Evolutionary conservation across 2,113 vertebrate genomes (phyloP), one percentile per base, ranked within the genome.

Genomic region (Dasyornis broadbenti): DNA sequence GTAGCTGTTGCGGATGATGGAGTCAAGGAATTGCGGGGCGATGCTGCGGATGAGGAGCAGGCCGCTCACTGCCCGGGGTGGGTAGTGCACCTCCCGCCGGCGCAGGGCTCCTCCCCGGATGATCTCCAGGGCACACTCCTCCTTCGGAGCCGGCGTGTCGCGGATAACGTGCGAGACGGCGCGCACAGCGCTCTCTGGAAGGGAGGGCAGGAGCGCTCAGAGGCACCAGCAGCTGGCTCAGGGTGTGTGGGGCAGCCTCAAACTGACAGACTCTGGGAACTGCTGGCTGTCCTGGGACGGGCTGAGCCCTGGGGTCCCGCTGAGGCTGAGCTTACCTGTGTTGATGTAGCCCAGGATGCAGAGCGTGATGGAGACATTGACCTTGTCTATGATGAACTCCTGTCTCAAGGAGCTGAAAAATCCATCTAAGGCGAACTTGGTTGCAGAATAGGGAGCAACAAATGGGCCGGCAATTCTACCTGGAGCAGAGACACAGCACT

Each of bases 371-470:
- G 98, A 98, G 54, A 98, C 92, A 0, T 98, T 98, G 69, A 96
- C 85, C 5, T 98, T 97, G n/a, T 95, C 65, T 7, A 96, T 4
- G 37, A 77, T 45, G 45, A 98, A 33, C 45, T 98, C 98, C 0
- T 61, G 73, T 59, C 98, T 86, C 92, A 98, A 28, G 73, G 98
- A 97, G 54, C 97, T 97, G 92, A 98, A 98, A 96, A 98, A 98
- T 45, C 98, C 98, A 0, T 98, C 97, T 8, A 98, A 95, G 82
- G 98, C 98, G 5, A 98, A 98, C 79, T 98, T 98, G 53, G 97
- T 97, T 57, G 98, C 97, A 2, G 98, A 95, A 45, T 98, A 98
- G 57, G 97, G 5, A 78, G 96, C 97, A 31, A 2, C 0, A 6
- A 98, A 60, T 2, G 98, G 98, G 24, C 2, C 3, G 0, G 56